A percentile compares a stretch with the other conserved stretches of the same genome.
phyloP scores from a whole-genome alignment of 2,888 invertebrate genomes.

The Ophion ventricosus region DNA sequence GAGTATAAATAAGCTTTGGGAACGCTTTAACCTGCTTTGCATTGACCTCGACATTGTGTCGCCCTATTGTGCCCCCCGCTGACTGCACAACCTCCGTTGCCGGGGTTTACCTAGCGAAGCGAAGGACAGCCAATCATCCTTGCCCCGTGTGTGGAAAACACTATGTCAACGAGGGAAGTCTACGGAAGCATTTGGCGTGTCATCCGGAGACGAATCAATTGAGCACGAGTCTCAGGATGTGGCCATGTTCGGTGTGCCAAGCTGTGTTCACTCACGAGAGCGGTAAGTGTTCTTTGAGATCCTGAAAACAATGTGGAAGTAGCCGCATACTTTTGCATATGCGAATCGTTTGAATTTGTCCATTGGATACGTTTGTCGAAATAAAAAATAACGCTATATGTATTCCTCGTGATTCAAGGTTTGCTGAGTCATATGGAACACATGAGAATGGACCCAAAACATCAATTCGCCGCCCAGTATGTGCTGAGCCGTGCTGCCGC shows the following conservation, averaged over 20 bases:
- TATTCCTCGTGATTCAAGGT: conserved; percentile 85
- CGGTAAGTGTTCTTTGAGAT: conserved; percentile 86
- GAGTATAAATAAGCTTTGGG: conserved; percentile 76
- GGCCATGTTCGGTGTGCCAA: conserved; percentile 98
- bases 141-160: conserved; percentile 98
- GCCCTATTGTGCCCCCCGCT: conserved; percentile 83
- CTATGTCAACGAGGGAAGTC: conserved; percentile 96
- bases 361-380: neutral
- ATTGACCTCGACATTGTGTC: conserved; percentile 84
- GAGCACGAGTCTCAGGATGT: conserved; percentile 95
- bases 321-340: neutral
- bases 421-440: conserved; percentile 97
- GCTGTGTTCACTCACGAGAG: conserved; percentile 97
- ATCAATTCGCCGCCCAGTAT: conserved; percentile 97
- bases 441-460: conserved; percentile 98
- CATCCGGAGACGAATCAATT: conserved; percentile 96
- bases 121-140: conserved; percentile 96
- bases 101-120: conserved; percentile 92
- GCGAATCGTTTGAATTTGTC: neutral
- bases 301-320: neutral
- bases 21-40: conserved; percentile 83
- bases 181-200: conserved; percentile 96
- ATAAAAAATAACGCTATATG: neutral
- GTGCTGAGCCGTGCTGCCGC: conserved; percentile 95
- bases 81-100: conserved; percentile 84